phyloP scores from a whole-genome alignment of 2,888 invertebrate species.

The Nipponacmea schrenckii region DNA sequence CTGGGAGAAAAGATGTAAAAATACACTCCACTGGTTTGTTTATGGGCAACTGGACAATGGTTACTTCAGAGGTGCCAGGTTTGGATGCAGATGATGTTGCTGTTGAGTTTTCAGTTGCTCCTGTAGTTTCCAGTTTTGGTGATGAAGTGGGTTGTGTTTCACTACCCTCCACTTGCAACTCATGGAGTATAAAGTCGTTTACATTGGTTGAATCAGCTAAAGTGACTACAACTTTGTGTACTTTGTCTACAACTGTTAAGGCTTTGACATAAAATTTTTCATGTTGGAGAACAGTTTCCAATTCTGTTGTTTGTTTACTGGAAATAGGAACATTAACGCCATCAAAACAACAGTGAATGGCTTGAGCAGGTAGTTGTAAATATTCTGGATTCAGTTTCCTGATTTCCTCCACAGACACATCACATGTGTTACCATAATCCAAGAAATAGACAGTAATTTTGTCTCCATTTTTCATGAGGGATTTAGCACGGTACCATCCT shows the following conservation, averaged over 20 bases:
- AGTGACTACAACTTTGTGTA: constrained; percentile 20
- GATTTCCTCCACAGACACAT: constrained; percentile 30
- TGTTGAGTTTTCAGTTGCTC: background rate
- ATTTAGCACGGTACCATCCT: constrained; percentile 49
- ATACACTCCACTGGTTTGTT: background rate
- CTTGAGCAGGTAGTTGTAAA: constrained; percentile 41
- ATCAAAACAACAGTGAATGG: constrained; percentile 42
- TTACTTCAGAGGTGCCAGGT: background rate
- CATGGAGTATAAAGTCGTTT: background rate
- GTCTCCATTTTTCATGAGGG: constrained; percentile 26
- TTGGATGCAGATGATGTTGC: background rate
- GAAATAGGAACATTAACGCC: constrained; percentile 26
- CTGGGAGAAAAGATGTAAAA: background rate
- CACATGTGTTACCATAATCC: constrained; percentile 59
- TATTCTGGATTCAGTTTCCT: constrained; percentile 32
- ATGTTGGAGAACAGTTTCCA: constrained; percentile 34
- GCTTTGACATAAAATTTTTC: constrained; percentile 25
- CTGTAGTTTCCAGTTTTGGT: background rate
- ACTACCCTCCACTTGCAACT: background rate
- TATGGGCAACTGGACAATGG: background rate
- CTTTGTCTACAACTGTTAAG: constrained; percentile 20
- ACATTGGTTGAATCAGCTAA: background rate
- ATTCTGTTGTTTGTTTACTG: constrained; percentile 20
- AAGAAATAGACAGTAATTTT: constrained; percentile 43
- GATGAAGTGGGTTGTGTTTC: no score